Base-by-base conservation (phyloP, 1,140 invertebrate genomes). In the Camponotus floridanus region DNA sequence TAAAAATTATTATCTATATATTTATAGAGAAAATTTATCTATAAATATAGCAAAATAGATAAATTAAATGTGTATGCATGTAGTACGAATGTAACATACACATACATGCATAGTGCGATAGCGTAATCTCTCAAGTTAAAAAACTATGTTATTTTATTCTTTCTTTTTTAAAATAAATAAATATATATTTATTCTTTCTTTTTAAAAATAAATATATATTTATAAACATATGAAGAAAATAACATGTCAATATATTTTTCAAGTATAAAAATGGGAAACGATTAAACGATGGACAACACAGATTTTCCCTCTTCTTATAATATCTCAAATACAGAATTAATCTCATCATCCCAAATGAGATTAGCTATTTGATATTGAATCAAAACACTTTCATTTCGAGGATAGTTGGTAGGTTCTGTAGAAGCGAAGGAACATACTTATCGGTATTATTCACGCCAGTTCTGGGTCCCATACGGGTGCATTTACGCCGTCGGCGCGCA, bases 391-490 rank as follows among this genome's bases (percentile, higher is more conserved):
- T 84, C 57, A 39, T 65, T 61, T 87, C 55, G 39, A 65, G 65
- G 0, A 36, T n/a, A 57, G 26, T 3, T 11, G 18, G n/a, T 59
- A 15, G 18, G 36, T 18, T 59, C 21, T 11, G 5, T 57, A 61
- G 55, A 70, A 26, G 18, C 13, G 13, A 51, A 51, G 45, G 51
- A 74, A 84, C 57, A 39, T 70, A 86, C 76, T 86, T 86, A 74
- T 89, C 87, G 33, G 51, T 80, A 76, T 89, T 83, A 84, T 78
- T 74, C 84, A 65, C 57, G 65, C 31, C 31, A 31, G 26, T 65
- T 42, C 18, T 26, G 78, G 5, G 21, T 68, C 36, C 61, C 78
- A 94, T 94, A 94, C 90, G 94, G 94, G 94, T 88, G 76, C 92
- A 94, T 94, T 94, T 93, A 94, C 90, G 36, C 65, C 42, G 76